phyloP scores from a whole-genome alignment of 2,797 vertebrate genomes.

The Oreonectes daqikongensis region DNA sequence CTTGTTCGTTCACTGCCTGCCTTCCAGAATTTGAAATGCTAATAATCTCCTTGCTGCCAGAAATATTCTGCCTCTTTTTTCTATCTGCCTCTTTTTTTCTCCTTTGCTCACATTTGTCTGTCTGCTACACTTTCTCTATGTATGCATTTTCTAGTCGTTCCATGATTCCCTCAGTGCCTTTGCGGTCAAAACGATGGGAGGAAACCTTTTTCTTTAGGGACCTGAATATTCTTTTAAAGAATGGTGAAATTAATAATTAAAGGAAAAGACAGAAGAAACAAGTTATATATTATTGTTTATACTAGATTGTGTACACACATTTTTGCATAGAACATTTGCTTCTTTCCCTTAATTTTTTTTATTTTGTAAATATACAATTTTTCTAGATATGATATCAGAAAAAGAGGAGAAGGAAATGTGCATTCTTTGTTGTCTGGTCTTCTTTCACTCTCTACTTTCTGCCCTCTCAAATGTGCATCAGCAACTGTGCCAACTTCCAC shows the following conservation, averaged over 20 bases:
- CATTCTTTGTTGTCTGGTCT: background rate
- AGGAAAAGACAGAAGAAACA: background rate
- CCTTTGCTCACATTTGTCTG: constrained; percentile 28
- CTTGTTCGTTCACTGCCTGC: constrained; percentile 57
- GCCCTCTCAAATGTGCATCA: constrained; percentile 32
- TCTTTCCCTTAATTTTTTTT: too few species aligned
- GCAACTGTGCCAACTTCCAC: constrained; percentile 9
- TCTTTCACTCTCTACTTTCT: constrained; percentile 25
- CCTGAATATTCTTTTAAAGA: background rate
- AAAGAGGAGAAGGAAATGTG: constrained; percentile 1
- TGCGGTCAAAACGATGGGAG: background rate
- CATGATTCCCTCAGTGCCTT: constrained; percentile 1
- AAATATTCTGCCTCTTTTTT: constrained; percentile 50
- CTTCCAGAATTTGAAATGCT: constrained; percentile 68
- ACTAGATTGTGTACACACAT: too few species aligned
- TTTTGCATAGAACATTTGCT: too few species aligned
- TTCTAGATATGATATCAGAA: too few species aligned
- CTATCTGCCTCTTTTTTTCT: constrained; percentile 21
- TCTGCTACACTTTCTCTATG: constrained; percentile 7
- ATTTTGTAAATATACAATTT: too few species aligned
- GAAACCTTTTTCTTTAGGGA: background rate
- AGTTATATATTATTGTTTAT: too few species aligned
- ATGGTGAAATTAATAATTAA: background rate
- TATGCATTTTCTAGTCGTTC: background rate
- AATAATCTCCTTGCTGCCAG: constrained; percentile 60